Evolutionary conservation across 2,113 vertebrate genomes (phyloP).

Genomic region (Chamaetylas fuelleborni): DNA sequence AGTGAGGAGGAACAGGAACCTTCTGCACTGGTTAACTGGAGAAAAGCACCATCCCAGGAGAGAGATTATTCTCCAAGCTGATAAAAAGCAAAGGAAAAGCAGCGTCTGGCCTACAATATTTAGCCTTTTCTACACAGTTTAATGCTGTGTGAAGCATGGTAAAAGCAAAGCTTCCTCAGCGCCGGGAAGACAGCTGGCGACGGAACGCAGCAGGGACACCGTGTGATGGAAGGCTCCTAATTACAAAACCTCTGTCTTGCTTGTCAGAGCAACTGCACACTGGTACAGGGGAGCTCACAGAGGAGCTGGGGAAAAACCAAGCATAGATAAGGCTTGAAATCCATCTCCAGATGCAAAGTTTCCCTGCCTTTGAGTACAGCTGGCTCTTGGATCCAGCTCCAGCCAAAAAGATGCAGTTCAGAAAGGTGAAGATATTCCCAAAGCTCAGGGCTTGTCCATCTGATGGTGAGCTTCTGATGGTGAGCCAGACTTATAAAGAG

Average conservation of each 20-base stretch:
- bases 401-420: not conserved
- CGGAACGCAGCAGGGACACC: constrained; percentile 19
- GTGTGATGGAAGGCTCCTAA: constrained; percentile 49
- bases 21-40: constrained; percentile 15
- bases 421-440: not conserved
- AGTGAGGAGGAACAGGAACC: not conserved
- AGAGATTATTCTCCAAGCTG: constrained; percentile 53
- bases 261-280: constrained; percentile 26
- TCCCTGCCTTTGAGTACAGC: not conserved
- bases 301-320: not conserved
- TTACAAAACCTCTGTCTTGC: constrained; percentile 48
- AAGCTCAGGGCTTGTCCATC: not conserved
- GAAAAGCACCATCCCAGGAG: constrained; percentile 34
- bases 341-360: not conserved
- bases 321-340: not conserved
- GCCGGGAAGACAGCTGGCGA: constrained; percentile 9
- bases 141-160: constrained; percentile 63
- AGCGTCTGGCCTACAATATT: constrained; percentile 55
- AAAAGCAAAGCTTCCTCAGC: constrained; percentile 48
- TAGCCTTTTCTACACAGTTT: constrained; percentile 60
- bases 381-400: not conserved
- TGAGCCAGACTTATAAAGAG: not conserved
- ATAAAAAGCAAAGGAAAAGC: constrained; percentile 59
- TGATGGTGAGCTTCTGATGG: not conserved
- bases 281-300: not conserved